Base-by-base conservation (phyloP, 2,888 invertebrate species). In the Margaritifera margaritifera region DNA sequence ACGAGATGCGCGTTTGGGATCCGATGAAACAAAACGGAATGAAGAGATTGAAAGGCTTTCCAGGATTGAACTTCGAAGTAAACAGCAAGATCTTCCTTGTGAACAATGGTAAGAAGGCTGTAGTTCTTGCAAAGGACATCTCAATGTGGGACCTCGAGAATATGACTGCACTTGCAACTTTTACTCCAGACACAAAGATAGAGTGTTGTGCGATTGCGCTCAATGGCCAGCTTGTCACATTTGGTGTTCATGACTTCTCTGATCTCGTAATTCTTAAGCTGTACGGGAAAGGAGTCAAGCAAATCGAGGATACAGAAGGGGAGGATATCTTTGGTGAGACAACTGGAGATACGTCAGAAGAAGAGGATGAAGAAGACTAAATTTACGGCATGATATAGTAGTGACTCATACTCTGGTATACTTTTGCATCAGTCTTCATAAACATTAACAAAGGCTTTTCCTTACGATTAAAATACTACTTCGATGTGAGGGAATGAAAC, bases 141-240 rank as follows among this genome's bases (percentile, higher is more conserved):
- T 87, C 88, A 3, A 67, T 89, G 11, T 89, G 88, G 89, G 88
- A 89, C 67, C 68, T 89, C 6, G 84, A 86, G 25, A 65, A 77
- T 18, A 83, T 79, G 3, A 72, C 62, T 0, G 72, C 86, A 4
- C 68, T 89, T 24, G 80, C 87, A 6, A 85, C 85, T 3, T 89
- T 88, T 72, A 87, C 85, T 0, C 88, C 89, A 6, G 89, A 89
- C 66, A 85, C 83, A 42, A 77, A 77, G 18, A 85, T 88, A 42
- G 84, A 83, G 65, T 82, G 84, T 64, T 82, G 87, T 51, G 80
- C 79, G 31, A 72, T 85, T 5, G 81, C 84, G 1, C 74, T 86
- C 75, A 77, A 81, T 59, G 88, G 86, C 1, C 79, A 80, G 53
- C 68, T 86, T 27, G 79, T 88, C 15, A 80, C 85, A 1, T 84